Base-by-base conservation (phyloP, 1,140 invertebrate species). In the Drosophila bipectinata region DNA sequence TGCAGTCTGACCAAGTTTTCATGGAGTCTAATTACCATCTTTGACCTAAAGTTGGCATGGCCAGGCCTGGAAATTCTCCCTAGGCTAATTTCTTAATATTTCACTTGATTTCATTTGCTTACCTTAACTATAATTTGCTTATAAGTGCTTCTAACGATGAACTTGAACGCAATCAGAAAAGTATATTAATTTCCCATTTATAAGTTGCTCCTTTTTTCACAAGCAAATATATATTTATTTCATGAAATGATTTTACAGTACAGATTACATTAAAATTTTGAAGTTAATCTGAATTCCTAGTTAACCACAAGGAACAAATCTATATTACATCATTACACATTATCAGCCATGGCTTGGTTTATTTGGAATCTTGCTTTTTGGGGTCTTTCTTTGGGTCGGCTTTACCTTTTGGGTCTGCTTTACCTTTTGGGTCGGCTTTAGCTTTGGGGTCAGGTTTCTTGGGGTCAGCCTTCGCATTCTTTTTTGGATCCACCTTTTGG, bases 51-150 rank as follows among this genome's bases (percentile, higher is more conserved):
- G 59, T 61, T 69, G 60, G 69, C 59, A 59, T 64, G 73, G 47
- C 47, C 30, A 37, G 48, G 34, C 26, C 62, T 71, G 69, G 32
- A 1, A 57, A 75, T 82, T 78, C 72, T 66, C 60, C 57, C 56
- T 62, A 57, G 64, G 3, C 64, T 83, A 83, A 82, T 83, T 75
- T 82, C 79, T 82, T 82, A 82, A 82, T 83, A 83, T 69, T 51
- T 45, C 47, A 26, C 41, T 60, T 39, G 53, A 67, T 62, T 63
- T 67, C 54, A 59, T 44, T 55, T 54, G 61, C 47, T 53, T 44
- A 34, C 51, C 55, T 54, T 47, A 34, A 41, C 10, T 41, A 4
- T 41, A 14, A 44, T 44, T 44, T 18, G 15, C 4, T 7, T n/a
- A 10, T 1, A n/a, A 4, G 12, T 7, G 37, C 14, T 63, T 32